These are phyloP conservation scores for Eudasyphora cyanicolor DNA, from an alignment of 2,888 invertebrate species.

Conservation along the genomic window DNA sequence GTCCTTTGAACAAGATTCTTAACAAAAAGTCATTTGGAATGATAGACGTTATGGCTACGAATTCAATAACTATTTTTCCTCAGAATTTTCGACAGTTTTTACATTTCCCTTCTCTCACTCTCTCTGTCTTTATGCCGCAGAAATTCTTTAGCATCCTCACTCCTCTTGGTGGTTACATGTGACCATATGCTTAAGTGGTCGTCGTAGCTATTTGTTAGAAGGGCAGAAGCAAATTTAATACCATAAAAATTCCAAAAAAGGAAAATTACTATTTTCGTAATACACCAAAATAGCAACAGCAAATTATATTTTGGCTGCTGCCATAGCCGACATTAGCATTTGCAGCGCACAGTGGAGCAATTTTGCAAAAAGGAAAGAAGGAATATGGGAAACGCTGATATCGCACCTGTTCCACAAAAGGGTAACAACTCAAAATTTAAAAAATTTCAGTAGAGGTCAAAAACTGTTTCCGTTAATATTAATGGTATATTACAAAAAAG, in stretches of 20 bases:
- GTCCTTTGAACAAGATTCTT: not conserved
- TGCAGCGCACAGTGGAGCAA: not conserved
- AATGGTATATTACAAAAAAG: too few relatives aligned
- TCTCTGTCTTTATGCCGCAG: too few relatives aligned
- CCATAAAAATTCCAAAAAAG: not conserved
- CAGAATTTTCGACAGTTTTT: conserved; percentile 10
- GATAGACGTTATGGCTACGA: conserved; percentile 60
- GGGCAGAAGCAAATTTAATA: not conserved
- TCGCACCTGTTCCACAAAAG: too few relatives aligned
- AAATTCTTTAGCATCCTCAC: too few relatives aligned
- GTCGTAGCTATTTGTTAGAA: not conserved
- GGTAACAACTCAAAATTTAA: too few relatives aligned
- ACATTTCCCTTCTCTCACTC: too few relatives aligned
- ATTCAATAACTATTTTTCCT: conserved; percentile 36
- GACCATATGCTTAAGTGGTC: not conserved
- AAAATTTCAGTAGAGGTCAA: too few relatives aligned
- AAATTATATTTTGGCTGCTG: too few relatives aligned
- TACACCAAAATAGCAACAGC: conserved; percentile 7
- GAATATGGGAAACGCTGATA: too few relatives aligned
- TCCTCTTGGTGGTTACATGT: not conserved
- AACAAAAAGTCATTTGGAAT: conserved; percentile 52
- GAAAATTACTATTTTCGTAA: conserved; percentile 15
- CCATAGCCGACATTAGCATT: conserved; percentile 13
- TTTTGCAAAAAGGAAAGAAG: too few relatives aligned
- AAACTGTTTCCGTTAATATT: too few relatives aligned